These are phyloP conservation scores for Cyclopterus lumpus DNA, from an alignment of 2,797 vertebrate genomes.

Conservation along the genomic window DNA sequence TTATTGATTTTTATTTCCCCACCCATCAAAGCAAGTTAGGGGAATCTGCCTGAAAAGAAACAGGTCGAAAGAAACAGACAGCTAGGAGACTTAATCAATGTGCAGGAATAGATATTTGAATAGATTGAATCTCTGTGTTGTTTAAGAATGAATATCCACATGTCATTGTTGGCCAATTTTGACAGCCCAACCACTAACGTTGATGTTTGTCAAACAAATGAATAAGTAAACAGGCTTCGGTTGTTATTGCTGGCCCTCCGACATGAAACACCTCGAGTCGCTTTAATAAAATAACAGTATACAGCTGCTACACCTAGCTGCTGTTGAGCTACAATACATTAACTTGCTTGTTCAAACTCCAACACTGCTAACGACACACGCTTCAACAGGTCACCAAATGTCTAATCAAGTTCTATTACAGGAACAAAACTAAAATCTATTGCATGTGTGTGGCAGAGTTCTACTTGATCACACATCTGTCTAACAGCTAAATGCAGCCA, in stretches of 20 bases:
- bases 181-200: constrained; percentile 7
- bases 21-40: neutral
- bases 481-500: constrained; percentile 24
- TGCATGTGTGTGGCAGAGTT: constrained; percentile 19
- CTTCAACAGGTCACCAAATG: neutral
- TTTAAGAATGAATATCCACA: neutral
- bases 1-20: neutral
- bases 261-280: constrained; percentile 15
- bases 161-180: neutral
- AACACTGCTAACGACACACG: constrained; percentile 13
- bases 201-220: constrained; percentile 47
- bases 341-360: constrained; percentile 5
- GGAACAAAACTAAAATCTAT: constrained; percentile 23
- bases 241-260: constrained; percentile 16
- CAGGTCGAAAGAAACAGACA: neutral
- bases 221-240: constrained; percentile 38
- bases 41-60: neutral
- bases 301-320: constrained; percentile 16
- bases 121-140: neutral
- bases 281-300: constrained; percentile 33
- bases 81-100: neutral
- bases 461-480: constrained; percentile 46
- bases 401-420: constrained; percentile 37
- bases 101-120: neutral
- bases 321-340: constrained; percentile 2